phyloP scores from a whole-genome alignment of 1,140 invertebrate genomes.

The Delia radicum region DNA sequence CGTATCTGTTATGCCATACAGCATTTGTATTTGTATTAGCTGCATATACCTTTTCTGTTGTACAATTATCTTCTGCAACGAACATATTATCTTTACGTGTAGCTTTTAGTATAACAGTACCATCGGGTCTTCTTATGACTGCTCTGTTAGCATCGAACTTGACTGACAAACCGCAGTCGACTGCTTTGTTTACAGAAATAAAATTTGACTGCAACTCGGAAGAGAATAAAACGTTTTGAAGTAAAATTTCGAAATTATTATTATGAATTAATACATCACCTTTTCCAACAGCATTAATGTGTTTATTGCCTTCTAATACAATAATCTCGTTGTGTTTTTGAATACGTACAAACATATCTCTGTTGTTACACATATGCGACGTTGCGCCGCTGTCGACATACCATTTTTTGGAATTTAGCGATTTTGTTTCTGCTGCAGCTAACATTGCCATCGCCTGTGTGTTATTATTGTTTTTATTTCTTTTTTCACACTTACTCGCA shows the following conservation, averaged over 20 bases:
- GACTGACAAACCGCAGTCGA: conserved; percentile 25
- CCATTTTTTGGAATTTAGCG: neutral
- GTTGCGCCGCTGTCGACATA: neutral
- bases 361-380: neutral
- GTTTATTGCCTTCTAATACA: neutral
- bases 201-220: conserved; percentile 37
- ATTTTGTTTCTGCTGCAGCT: neutral
- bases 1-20: conserved; percentile 21
- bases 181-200: conserved; percentile 37
- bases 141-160: neutral
- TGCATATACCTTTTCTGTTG: neutral
- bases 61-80: neutral
- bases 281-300: conserved; percentile 25
- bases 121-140: conserved; percentile 25
- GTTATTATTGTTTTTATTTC: too few relatives aligned
- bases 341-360: too few relatives aligned
- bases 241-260: conserved; percentile 24
- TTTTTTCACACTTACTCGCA: too few relatives aligned
- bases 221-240: conserved; percentile 36
- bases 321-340: too few relatives aligned
- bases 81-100: neutral
- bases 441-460: too few relatives aligned
- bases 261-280: conserved; percentile 13
- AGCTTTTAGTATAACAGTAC: conserved; percentile 44
- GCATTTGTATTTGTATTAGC: neutral